A percentile compares a stretch with the other conserved stretches of the same genome.
These are phyloP conservation scores for Diloba caeruleocephala DNA, from an alignment of 2,888 invertebrate species.

Conservation along the genomic window DNA sequence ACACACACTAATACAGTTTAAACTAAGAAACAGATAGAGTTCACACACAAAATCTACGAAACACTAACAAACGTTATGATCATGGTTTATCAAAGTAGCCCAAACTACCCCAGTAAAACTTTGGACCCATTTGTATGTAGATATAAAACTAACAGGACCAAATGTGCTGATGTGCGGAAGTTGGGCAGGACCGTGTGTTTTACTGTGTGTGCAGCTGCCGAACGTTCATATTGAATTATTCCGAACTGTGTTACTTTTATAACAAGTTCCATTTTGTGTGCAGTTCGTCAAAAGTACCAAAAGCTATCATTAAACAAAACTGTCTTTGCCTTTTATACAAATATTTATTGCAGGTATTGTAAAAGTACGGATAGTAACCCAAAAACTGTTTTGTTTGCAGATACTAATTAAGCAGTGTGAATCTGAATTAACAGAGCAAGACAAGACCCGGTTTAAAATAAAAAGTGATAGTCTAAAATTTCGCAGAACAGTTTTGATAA, in stretches of 20 bases:
- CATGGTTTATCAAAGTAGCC: constrained; percentile 3
- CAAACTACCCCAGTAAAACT: constrained; percentile 15
- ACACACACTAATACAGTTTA: constrained; percentile 9
- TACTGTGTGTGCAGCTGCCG: constrained; percentile 20
- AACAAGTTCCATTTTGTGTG: not conserved
- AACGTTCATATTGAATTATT: constrained; percentile 31
- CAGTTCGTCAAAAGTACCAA: not conserved
- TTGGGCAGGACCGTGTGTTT: constrained; percentile 11
- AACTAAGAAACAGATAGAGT: constrained; percentile 6
- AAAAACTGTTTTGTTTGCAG: not conserved
- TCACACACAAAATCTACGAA: constrained; percentile 18
- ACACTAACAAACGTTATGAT: too few relatives aligned
- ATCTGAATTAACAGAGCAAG: not conserved
- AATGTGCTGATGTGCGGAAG: constrained; percentile 26
- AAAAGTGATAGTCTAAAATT: not conserved
- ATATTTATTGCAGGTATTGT: too few relatives aligned
- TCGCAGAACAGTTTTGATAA: too few relatives aligned
- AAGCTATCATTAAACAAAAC: constrained; percentile 10
- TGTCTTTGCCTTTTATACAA: not conserved
- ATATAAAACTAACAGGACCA: constrained; percentile 40
- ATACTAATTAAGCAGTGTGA: not conserved
- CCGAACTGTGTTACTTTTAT: constrained; percentile 7
- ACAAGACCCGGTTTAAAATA: not conserved
- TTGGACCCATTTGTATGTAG: constrained; percentile 36
- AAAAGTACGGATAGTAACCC: not conserved